Evolutionary conservation across 2,888 invertebrate species (phyloP).

Genomic region (Chrysopilus asiliformis): DNA sequence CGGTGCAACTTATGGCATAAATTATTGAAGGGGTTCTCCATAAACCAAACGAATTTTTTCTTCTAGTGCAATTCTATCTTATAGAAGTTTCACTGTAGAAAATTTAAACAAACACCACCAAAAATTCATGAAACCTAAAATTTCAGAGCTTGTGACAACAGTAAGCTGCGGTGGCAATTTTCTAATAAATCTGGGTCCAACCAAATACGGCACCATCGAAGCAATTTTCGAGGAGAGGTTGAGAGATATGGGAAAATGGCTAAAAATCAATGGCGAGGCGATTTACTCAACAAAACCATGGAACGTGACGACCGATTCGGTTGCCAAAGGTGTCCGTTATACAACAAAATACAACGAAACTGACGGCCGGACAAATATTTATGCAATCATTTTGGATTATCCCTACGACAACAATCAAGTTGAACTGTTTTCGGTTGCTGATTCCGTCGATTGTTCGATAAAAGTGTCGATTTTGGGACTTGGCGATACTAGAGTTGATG

Average conservation of each 20-base stretch:
- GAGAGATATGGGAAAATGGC: conserved; percentile 64
- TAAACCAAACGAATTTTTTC: no score
- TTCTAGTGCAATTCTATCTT: no score
- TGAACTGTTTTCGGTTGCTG: conserved; percentile 36
- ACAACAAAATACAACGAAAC: no score
- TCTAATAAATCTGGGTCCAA: conserved; percentile 67
- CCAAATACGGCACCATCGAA: conserved; percentile 71
- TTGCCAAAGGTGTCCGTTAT: conserved; percentile 62
- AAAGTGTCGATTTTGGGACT: conserved; percentile 42
- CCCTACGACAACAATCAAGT: conserved; percentile 43
- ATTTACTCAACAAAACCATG: conserved; percentile 70
- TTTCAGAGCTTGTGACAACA: conserved; percentile 54
- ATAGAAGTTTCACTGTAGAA: no score
- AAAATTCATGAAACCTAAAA: no score
- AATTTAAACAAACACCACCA: no score
- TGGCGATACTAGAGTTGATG: no score
- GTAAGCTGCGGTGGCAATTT: conserved; percentile 70
- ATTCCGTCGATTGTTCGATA: conserved; percentile 21
- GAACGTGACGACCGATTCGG: conserved; percentile 66
- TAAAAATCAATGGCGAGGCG: conserved; percentile 72
- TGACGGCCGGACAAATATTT: conserved; percentile 37
- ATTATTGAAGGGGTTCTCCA: no score
- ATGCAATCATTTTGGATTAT: conserved; percentile 58
- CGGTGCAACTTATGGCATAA: no score
- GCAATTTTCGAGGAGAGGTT: conserved; percentile 81